Conservation (phyloP, 2,888 invertebrate genomes). For the Xiphydria camelus region DNA sequence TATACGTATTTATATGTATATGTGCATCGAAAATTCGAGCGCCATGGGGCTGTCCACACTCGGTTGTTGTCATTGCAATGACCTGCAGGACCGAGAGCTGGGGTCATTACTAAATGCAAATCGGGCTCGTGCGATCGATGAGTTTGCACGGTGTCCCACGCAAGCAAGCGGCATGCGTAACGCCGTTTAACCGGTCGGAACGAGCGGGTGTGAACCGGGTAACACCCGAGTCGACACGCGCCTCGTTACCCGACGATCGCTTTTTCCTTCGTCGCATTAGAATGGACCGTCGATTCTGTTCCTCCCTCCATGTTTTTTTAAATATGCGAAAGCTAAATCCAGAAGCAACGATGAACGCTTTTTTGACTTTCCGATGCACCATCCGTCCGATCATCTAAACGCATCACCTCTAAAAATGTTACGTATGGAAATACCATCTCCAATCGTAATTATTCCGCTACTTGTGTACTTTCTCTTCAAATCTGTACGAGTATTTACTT, state of each 20-base stretch:
- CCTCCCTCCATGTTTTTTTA: slow-evolving; percentile 7
- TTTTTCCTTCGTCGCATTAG: slow-evolving; percentile 26
- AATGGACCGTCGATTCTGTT: slow-evolving; percentile 7
- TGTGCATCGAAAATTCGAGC: no score
- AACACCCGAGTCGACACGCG: slow-evolving; percentile 48
- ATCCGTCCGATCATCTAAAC: no score
- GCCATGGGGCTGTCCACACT: slow-evolving; percentile 9
- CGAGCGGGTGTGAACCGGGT: slow-evolving; percentile 46
- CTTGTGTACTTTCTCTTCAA: no score
- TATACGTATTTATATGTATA: no score
- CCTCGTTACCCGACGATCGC: slow-evolving; percentile 50
- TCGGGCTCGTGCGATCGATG: slow-evolving; percentile 49
- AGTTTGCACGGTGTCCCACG: slow-evolving; percentile 40
- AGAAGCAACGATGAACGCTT: no score
- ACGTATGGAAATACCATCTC: no score
- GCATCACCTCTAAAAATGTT: no score
- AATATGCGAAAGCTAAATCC: no score
- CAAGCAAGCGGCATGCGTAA: slow-evolving; percentile 36
- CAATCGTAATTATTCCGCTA: no score
- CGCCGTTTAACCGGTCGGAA: slow-evolving; percentile 49
- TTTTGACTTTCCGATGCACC: no score
- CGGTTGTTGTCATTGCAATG: slow-evolving; percentile 14
- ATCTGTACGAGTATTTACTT: no score
- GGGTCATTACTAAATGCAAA: slow-evolving; percentile 56
- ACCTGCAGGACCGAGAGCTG: slow-evolving; percentile 9